Evolutionary conservation across 2,797 vertebrate species (phyloP).

Genomic region (Pterois miles): DNA sequence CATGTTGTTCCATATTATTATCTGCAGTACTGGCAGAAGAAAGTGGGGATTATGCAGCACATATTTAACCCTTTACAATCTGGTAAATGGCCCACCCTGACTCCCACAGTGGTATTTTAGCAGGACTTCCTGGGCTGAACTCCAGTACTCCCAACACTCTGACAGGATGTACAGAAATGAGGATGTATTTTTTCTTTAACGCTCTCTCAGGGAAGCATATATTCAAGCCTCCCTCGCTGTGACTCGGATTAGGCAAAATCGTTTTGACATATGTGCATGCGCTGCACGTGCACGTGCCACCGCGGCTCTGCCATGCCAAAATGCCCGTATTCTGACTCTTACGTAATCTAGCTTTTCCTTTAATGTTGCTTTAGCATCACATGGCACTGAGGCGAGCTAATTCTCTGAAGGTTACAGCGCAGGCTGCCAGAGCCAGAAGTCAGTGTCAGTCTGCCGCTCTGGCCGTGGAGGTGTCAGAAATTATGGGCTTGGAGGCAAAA

Average conservation of each 20-base stretch:
- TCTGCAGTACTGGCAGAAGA: slow-evolving; percentile 18
- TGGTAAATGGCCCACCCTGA: not conserved
- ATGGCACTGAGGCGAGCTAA: slow-evolving; percentile 27
- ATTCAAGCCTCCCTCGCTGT: slow-evolving; percentile 34
- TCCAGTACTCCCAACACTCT: not conserved
- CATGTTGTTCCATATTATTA: slow-evolving; percentile 20
- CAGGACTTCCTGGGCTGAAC: not conserved
- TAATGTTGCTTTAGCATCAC: slow-evolving; percentile 49
- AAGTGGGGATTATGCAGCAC: not conserved
- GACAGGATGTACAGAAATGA: slow-evolving; percentile 32
- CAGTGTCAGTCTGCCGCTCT: not conserved
- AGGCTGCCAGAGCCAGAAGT: slow-evolving; percentile 13
- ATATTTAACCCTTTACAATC: slow-evolving; percentile 18
- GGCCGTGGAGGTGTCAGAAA: not conserved
- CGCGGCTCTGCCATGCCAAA: slow-evolving; percentile 41
- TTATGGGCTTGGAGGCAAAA: not conserved
- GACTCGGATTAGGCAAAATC: slow-evolving; percentile 65
- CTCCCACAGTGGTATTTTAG: slow-evolving; percentile 2
- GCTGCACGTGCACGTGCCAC: slow-evolving; percentile 35
- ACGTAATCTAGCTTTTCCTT: slow-evolving; percentile 48
- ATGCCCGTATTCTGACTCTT: slow-evolving; percentile 49
- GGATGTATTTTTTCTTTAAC: slow-evolving; percentile 20
- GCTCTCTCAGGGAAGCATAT: slow-evolving; percentile 43
- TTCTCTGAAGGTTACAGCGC: slow-evolving; percentile 31
- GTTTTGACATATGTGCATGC: slow-evolving; percentile 42